A percentile compares a stretch with the other conserved stretches of the same genome.
phyloP scores from a whole-genome alignment of 1,140 invertebrate species.

The Prorops nasuta region DNA sequence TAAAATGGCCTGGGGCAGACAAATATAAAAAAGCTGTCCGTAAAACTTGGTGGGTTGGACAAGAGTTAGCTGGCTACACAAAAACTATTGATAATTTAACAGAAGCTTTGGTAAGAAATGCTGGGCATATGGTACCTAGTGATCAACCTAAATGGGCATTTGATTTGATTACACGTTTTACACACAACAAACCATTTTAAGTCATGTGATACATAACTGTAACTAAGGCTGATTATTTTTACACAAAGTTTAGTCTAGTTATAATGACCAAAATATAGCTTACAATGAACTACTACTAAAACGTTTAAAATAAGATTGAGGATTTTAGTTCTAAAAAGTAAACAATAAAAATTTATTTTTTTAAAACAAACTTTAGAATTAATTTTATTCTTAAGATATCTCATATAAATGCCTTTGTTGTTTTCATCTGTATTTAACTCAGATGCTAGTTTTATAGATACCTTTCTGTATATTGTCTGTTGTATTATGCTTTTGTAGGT shows the following conservation, averaged over 20 bases:
- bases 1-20: conserved; percentile 68
- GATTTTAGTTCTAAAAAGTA: too few species aligned
- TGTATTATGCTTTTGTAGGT: not conserved
- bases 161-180: conserved; percentile 76
- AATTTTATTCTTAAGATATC: conserved; percentile 19
- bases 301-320: too few species aligned
- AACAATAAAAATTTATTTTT: conserved; percentile 31
- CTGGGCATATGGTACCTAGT: conserved; percentile 80
- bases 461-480: not conserved
- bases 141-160: conserved; percentile 79
- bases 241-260: too few species aligned
- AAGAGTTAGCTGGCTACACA: conserved; percentile 75
- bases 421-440: too few species aligned
- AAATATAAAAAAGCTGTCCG: conserved; percentile 66
- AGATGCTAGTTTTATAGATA: conserved; percentile 3
- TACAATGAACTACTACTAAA: too few species aligned
- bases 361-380: conserved; percentile 23
- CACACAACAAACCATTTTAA: conserved; percentile 62
- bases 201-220: not conserved
- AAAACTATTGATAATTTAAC: conserved; percentile 71
- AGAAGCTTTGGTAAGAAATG: conserved; percentile 77
- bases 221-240: too few species aligned
- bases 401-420: conserved; percentile 18
- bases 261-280: too few species aligned
- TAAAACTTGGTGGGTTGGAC: conserved; percentile 68